Percentiles rank a stretch among this genome's conserved stretches.
phyloP scores from a whole-genome alignment of 2,888 invertebrate genomes.

The Melinaea menophilus region DNA sequence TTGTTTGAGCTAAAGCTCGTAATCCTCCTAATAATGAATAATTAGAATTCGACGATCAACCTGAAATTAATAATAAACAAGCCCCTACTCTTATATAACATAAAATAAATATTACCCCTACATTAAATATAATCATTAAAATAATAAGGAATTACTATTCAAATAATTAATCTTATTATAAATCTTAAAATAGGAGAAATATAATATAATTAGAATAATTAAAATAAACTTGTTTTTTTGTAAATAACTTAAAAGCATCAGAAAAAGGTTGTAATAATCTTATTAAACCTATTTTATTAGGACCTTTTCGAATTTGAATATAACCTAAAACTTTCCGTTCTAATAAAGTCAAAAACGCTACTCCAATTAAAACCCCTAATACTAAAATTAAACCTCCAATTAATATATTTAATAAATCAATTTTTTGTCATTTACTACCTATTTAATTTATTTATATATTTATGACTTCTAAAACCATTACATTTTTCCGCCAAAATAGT shows the following conservation, averaged over 20 bases:
- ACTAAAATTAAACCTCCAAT: slow-evolving; percentile 72
- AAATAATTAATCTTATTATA: slow-evolving; percentile 71
- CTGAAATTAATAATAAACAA: slow-evolving; percentile 80
- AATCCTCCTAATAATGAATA: slow-evolving; percentile 84
- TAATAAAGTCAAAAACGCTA: slow-evolving; percentile 85
- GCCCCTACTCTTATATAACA: slow-evolving; percentile 80
- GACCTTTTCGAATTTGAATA: slow-evolving; percentile 5
- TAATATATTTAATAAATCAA: slow-evolving; percentile 36
- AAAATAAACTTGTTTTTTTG: slow-evolving; percentile 80
- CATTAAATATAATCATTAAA: slow-evolving; percentile 76
- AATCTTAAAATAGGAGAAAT: slow-evolving; percentile 79
- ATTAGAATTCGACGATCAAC: slow-evolving; percentile 85
- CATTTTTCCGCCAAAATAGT: slow-evolving; percentile 84
- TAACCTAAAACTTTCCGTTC: slow-evolving; percentile 65
- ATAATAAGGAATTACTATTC: slow-evolving; percentile 78
- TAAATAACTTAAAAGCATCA: slow-evolving; percentile 85
- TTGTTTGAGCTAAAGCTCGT: slow-evolving; percentile 83
- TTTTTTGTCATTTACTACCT: slow-evolving; percentile 68
- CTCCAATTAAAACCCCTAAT: slow-evolving; percentile 79
- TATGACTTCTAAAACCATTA: slow-evolving; percentile 83
- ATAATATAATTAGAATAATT: slow-evolving; percentile 77
- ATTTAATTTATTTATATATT: slow-evolving; percentile 74
- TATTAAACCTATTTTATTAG: slow-evolving; percentile 17
- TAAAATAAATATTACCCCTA: slow-evolving; percentile 81
- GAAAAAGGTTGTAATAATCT: slow-evolving; percentile 82